Conservation (phyloP, 2,113 vertebrate species). For the Neolamprologus variostigma region DNA sequence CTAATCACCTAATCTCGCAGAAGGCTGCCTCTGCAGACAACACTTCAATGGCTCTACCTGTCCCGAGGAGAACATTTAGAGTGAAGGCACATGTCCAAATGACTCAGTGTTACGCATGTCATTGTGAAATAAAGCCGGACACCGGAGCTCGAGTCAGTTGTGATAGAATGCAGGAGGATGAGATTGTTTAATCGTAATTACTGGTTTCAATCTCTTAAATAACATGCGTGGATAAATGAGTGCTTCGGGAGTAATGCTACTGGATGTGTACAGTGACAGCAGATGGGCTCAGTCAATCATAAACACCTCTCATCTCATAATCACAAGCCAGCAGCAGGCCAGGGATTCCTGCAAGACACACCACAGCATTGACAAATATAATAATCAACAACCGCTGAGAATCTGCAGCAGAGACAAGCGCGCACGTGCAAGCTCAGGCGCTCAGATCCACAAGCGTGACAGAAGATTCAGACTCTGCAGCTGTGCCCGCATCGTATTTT, state of each 20-base stretch:
- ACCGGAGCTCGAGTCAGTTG: constrained; percentile 14
- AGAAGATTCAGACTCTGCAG: not conserved
- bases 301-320: constrained; percentile 62
- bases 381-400: constrained; percentile 47
- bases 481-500: constrained; percentile 3
- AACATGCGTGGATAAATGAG: constrained; percentile 20
- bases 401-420: not conserved
- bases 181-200: constrained; percentile 46
- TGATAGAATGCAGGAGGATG: constrained; percentile 34
- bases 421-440: not conserved
- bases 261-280: constrained; percentile 52
- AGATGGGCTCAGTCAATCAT: constrained; percentile 66
- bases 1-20: constrained; percentile 42
- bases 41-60: constrained; percentile 32
- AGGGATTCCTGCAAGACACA: constrained; percentile 48
- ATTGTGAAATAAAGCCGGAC: constrained; percentile 44
- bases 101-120: constrained; percentile 5
- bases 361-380: constrained; percentile 40
- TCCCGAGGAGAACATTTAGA: constrained; percentile 20
- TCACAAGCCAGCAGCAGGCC: constrained; percentile 56
- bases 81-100: constrained; percentile 23
- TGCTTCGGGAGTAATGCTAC: constrained; percentile 49
- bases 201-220: constrained; percentile 27
- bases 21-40: constrained; percentile 22
- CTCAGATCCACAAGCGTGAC: constrained; percentile 1